Evolutionary conservation across 2,888 invertebrate species (phyloP), one percentile per base, ranked within the genome.

Genomic region (Drosophila niveifrons): DNA sequence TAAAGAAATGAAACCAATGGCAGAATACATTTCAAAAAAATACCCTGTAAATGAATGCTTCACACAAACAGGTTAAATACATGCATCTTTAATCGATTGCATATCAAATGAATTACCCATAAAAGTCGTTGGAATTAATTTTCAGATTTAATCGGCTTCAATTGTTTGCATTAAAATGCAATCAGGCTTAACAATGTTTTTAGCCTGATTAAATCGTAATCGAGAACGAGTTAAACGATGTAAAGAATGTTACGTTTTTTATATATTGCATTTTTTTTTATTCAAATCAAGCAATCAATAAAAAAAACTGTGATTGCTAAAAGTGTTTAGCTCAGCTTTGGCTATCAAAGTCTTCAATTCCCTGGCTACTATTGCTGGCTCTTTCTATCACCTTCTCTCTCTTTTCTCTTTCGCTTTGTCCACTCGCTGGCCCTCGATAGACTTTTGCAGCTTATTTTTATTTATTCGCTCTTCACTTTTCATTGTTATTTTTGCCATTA

Each of bases 381-480:
- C n/a, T 36, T n/a, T 36, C 36, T 13, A 13, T n/a, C 9, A 31
- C 31, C 31, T 31, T 23, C 44, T n/a, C 28, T 4, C 47, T 55
- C 17, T 1, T 1, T 1, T 10, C 29, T 13, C 17, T 11, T 15
- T 52, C 10, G 10, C 17, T 39, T 31, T 52, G 39, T 43, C 62
- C 55, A 34, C 48, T 55, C 15, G 65, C 15, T 43, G 53, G 13
- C 28, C 56, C 62, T 70, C 71, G 57, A 69, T 71, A 62, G 77
- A 66, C 77, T 71, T 71, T 71, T 76, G 43, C 57, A 80, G 78
- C 76, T 89, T 83, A 62, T 61, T 70, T 78, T 74, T 87, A 74
- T 83, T 86, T 83, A 77, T 89, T 80, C 83, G 72, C 89, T 74
- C 66, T 69, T 80, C 74, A 76, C 66, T 70, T 80, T 70, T 80